Base-by-base conservation (phyloP, 1,140 invertebrate species). In the Holcopasites calliopsidis region DNA sequence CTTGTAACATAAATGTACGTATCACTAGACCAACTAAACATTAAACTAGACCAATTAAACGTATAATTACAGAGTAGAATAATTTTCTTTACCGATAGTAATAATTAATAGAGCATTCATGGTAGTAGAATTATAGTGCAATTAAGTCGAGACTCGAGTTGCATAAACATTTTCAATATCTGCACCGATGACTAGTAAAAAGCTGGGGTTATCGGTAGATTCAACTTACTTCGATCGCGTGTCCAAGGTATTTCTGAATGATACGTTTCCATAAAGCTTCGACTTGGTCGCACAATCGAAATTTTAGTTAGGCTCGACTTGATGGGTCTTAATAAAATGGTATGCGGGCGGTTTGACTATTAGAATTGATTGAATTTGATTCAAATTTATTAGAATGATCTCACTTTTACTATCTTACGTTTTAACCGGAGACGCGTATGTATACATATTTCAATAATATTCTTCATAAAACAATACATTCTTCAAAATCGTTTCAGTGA, bases 171-270 rank as follows among this genome's bases (percentile, higher is more conserved):
- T 54, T 33, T 35, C 60, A 1, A 40, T 72, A 42, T 72, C n/a
- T 16, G n/a, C 6, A 18, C 26, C 1, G 60, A 35, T n/a, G 35
- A 65, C 44, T 65, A 73, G 28, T 55, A 65, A 3, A 35, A 71
- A 35, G 2, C 28, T 4, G 38, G 18, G 71, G 71, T 73, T 26
- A 73, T 65, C 38, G 60, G 38, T 2, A n/a, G 16, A 10, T 31
- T 26, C 1, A 11, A n/a, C 13, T 52, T 28, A 54, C 3, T 13
- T 54, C 55, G 13, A n/a, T 52, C 47, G 58, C 35, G 38, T 40
- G 21, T 52, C 42, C 38, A 55, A 65, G 60, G 60, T 73, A 73
- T 65, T 44, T 44, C 2, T 65, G 21, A 54, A 65, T 40, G 50
- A 50, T 33, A 64, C 31, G 11, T 13, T 5, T 47, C 3, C 44